phyloP scores from a whole-genome alignment of 2,797 vertebrate genomes.

The Philypnodon macrostomus region DNA sequence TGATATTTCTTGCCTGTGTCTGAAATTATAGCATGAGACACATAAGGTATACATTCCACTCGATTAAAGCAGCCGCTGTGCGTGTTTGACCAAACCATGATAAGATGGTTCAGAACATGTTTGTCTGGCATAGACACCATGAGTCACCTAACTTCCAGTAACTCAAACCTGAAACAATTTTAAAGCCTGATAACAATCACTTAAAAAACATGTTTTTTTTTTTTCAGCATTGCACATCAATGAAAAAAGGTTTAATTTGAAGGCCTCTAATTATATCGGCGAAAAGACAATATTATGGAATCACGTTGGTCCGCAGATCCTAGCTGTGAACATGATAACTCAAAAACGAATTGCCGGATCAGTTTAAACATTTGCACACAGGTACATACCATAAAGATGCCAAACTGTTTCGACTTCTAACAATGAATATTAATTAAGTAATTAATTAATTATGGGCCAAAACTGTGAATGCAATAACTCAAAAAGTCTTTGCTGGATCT shows the following conservation, averaged over 20 bases:
- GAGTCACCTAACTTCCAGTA: conserved; percentile 64
- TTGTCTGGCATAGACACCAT: conserved; percentile 19
- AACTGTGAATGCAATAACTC: too few species aligned
- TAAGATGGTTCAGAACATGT: conserved; percentile 15
- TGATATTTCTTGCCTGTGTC: background rate
- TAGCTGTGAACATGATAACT: too few species aligned
- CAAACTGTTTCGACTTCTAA: conserved; percentile 25
- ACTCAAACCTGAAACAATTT: conserved; percentile 50
- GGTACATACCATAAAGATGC: too few species aligned
- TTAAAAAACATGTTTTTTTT: conserved; percentile 39
- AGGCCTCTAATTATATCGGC: conserved; percentile 38
- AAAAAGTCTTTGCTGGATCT: too few species aligned
- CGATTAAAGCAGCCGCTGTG: background rate
- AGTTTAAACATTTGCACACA: too few species aligned
- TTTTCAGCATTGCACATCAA: conserved; percentile 15
- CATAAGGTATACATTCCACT: background rate
- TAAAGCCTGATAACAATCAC: conserved; percentile 41
- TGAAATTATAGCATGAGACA: background rate
- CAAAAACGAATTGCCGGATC: too few species aligned
- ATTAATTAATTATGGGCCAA: background rate
- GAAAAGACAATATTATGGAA: too few species aligned
- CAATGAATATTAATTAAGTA: background rate
- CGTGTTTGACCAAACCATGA: background rate
- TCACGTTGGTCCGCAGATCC: too few species aligned
- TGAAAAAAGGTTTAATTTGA: conserved; percentile 33